Evolutionary conservation across 2,113 vertebrate species (phyloP), one percentile per base, ranked within the genome.

Genomic region (Nibea coibor): DNA sequence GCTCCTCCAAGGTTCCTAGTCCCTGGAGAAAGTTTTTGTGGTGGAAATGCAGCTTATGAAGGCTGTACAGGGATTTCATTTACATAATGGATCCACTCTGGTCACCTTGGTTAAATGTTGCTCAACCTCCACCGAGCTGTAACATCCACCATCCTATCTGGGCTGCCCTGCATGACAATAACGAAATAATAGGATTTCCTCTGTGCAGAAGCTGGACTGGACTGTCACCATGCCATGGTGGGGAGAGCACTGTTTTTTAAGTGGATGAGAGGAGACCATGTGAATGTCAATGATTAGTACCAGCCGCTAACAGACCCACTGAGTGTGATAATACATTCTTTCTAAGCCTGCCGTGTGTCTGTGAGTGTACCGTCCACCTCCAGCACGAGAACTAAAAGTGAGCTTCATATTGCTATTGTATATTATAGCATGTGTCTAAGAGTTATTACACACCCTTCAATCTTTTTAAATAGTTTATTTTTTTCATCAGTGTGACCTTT

Each of bases 321-420:
- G 28, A 62, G 17, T 63, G 53, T 75, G 65, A 9, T 72, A 72
- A 74, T 70, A 19, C 9, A 20, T 64, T 82, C 67, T 47, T 61
- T 35, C 61, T n/a, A 31, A 61, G 12, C 42, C 66, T 61, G 54
- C 26, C 48, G 51, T 2, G 9, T 26, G 64, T 72, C 75, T 65
- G 58, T 0, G 0, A 53, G 45, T 50, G 51, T 24, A 24, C n/a
- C 12, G 11, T 65, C 22, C 61, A 75, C 53, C 48, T 56, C 22
- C 2, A 56, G 19, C 48, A 26, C n/a, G 15, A 72, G n/a, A 76
- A 51, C 22, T 19, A 20, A 77, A 59, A 45, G 53, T 26, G 28
- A 3, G 4, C 68, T 12, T 66, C 54, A 42, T 24, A 14, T 47
- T 77, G 59, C 10, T 22, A 69, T 26, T 39, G 35, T 39, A 39